Conservation (phyloP, 2,113 vertebrate genomes). For the Echinops telfairi region DNA sequence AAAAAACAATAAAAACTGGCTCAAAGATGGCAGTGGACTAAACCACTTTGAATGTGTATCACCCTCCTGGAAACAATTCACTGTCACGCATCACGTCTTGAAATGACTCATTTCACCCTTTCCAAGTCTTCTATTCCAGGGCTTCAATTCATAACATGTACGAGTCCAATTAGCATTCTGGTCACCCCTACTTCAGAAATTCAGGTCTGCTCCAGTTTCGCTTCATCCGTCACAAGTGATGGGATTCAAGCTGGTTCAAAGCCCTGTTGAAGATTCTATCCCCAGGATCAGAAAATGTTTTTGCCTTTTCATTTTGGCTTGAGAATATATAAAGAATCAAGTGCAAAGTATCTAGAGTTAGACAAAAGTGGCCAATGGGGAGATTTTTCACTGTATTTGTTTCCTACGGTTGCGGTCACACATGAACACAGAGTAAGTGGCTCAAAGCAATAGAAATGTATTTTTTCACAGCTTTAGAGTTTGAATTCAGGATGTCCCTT, state of each 20-base stretch:
- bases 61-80: not conserved
- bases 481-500: not conserved
- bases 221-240: not conserved
- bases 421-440: not conserved
- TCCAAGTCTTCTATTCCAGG: not conserved
- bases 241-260: not conserved
- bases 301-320: constrained; percentile 37
- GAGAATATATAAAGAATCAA: constrained; percentile 19
- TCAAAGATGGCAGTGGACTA: not conserved
- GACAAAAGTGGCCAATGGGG: not conserved
- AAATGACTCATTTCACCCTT: too few relatives aligned
- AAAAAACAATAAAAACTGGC: not conserved
- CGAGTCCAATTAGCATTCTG: not conserved
- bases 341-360: constrained; percentile 34
- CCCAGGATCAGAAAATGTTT: not conserved
- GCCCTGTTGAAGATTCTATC: not conserved
- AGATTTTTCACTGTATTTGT: not conserved
- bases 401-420: not conserved
- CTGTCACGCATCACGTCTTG: too few relatives aligned
- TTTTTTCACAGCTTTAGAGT: not conserved
- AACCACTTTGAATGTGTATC: not conserved
- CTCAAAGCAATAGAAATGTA: not conserved
- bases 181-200: not conserved
- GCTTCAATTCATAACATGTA: not conserved
- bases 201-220: not conserved